These are phyloP conservation scores for Rhabditophanes sp. DNA, from an alignment of 2,888 invertebrate genomes.

Conservation along the genomic window DNA sequence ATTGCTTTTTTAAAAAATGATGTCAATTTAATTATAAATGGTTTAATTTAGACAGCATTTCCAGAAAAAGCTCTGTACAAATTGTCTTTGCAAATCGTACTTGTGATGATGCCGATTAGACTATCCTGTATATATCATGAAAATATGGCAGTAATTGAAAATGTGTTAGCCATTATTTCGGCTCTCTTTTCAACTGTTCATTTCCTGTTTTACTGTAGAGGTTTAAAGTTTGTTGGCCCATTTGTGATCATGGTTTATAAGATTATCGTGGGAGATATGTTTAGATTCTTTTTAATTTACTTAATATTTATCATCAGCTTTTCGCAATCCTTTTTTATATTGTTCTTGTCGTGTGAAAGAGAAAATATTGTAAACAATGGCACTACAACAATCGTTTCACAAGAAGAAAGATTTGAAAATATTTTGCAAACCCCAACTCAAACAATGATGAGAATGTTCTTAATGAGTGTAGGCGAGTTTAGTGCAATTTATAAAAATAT, in stretches of 20 bases:
- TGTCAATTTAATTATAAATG: no score
- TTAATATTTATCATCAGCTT: slow-evolving; percentile 89
- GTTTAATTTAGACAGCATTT: slow-evolving; percentile 58
- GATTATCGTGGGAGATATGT: slow-evolving; percentile 86
- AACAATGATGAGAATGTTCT: slow-evolving; percentile 88
- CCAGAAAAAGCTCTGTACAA: slow-evolving; percentile 82
- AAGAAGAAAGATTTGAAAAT: slow-evolving; percentile 18
- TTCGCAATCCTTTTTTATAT: slow-evolving; percentile 74
- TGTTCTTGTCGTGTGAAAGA: slow-evolving; percentile 59
- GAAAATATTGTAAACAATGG: slow-evolving; percentile 11
- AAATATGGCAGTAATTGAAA: slow-evolving; percentile 20
- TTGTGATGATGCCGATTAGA: slow-evolving; percentile 67
- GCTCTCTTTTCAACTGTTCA: slow-evolving; percentile 25
- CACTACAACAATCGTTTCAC: background rate
- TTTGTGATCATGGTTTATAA: slow-evolving; percentile 99
- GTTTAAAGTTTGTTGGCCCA: slow-evolving; percentile 90
- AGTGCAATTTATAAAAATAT: slow-evolving; percentile 83
- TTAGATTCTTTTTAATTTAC: slow-evolving; percentile 86
- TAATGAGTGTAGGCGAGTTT: slow-evolving; percentile 92
- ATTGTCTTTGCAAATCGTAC: slow-evolving; percentile 71
- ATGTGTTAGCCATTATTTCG: slow-evolving; percentile 19
- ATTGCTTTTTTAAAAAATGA: background rate
- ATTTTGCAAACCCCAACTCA: slow-evolving; percentile 20
- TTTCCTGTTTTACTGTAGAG: slow-evolving; percentile 52
- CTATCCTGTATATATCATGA: slow-evolving; percentile 45